phyloP scores from a whole-genome alignment of 2,797 vertebrate genomes.

The Sarcophilus harrisii region DNA sequence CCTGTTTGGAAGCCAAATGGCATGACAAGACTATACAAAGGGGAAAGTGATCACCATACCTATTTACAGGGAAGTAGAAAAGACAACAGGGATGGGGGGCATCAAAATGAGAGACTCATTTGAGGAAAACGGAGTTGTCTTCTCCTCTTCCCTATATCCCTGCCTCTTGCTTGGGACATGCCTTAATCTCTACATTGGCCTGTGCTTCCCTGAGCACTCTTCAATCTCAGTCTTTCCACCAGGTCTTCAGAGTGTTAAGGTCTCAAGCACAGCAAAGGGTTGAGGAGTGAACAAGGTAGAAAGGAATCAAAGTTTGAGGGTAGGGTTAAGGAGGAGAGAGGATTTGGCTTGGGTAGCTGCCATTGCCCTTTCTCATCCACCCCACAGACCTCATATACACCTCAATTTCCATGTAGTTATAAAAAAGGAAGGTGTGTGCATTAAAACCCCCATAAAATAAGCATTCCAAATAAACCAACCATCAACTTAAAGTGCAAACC shows the following conservation, averaged over 20 bases:
- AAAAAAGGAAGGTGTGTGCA: conserved; percentile 50
- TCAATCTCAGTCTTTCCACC: conserved; percentile 52
- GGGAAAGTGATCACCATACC: conserved; percentile 55
- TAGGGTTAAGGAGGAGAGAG: conserved; percentile 51
- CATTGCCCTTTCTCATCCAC: conserved; percentile 52
- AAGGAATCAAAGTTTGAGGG: conserved; percentile 57
- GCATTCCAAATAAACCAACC: conserved; percentile 56
- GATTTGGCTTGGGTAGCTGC: conserved; percentile 61
- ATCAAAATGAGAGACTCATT: conserved; percentile 61
- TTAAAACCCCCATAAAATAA: conserved; percentile 55
- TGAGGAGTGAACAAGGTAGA: conserved; percentile 55
- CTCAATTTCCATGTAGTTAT: conserved; percentile 66
- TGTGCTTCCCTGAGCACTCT: conserved; percentile 50
- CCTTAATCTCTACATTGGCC: conserved; percentile 30
- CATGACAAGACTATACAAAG: conserved; percentile 53
- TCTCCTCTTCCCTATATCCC: neutral
- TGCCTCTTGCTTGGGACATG: conserved; percentile 41
- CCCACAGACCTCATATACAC: conserved; percentile 45
- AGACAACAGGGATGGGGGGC: conserved; percentile 54
- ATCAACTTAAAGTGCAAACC: conserved; percentile 81
- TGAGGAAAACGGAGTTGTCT: conserved; percentile 28
- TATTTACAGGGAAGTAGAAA: conserved; percentile 78
- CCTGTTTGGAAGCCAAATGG: conserved; percentile 22
- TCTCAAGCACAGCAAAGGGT: conserved; percentile 56
- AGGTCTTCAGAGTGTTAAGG: conserved; percentile 66